These are phyloP conservation scores for Marmota monax DNA, from an alignment of 2,113 vertebrate species.

Conservation along the genomic window DNA sequence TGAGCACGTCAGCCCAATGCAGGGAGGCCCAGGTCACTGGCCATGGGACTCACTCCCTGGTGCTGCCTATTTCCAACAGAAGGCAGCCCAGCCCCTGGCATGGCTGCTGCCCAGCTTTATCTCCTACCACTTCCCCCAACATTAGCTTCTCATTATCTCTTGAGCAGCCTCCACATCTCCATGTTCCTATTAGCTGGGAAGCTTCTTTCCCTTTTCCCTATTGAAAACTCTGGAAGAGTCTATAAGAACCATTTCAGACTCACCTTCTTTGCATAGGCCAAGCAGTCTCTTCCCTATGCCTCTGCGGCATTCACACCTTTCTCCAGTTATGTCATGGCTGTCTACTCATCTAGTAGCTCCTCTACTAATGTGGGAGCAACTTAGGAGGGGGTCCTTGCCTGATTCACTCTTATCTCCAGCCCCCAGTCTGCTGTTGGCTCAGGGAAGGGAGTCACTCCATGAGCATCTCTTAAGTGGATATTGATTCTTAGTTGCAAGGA, in stretches of 20 bases:
- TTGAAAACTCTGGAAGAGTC: not conserved
- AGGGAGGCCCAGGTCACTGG: not conserved
- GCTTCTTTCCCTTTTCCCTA: not conserved
- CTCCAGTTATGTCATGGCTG: fast-evolving
- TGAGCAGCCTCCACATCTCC: not conserved
- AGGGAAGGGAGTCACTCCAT: not conserved
- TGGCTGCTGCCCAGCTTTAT: not conserved
- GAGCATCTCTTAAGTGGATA: not conserved
- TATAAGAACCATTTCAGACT: not conserved
- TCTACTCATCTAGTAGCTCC: not conserved
- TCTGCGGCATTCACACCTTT: not conserved
- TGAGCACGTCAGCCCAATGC: not conserved
- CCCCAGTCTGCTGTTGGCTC: not conserved
- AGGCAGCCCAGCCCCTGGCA: not conserved
- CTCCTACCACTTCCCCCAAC: not conserved
- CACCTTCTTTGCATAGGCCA: not conserved
- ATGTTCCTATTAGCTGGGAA: not conserved
- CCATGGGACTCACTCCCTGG: no score
- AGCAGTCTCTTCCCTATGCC: not conserved
- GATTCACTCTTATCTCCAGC: not conserved
- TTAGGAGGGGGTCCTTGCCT: not conserved
- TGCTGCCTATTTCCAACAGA: not conserved
- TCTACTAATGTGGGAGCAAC: no score
- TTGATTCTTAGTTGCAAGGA: not conserved
- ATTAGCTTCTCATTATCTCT: not conserved